A percentile compares a stretch with the other conserved stretches of the same genome.
Conservation (phyloP, 2,797 vertebrate species). For the Falco novaeseelandiae region DNA sequence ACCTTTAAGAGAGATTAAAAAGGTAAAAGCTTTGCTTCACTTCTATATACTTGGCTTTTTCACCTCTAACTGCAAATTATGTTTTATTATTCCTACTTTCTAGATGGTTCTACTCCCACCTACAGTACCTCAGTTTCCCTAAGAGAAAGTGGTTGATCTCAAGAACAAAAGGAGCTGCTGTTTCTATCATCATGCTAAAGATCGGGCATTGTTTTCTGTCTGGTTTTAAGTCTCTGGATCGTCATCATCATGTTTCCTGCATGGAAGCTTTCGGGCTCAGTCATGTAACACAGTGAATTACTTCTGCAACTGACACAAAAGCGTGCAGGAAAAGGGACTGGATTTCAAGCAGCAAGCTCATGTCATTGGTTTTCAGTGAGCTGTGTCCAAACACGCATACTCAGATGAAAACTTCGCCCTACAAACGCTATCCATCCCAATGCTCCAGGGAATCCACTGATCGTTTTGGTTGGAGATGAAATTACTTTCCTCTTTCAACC, state of each 20-base stretch:
- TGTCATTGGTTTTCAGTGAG: not conserved
- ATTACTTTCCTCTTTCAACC: conserved; percentile 7
- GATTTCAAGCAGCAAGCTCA: not conserved
- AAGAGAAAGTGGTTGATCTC: not conserved
- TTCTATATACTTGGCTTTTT: not conserved
- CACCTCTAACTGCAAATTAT: not conserved
- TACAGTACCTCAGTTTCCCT: not conserved
- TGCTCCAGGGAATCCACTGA: not conserved
- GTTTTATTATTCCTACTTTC: not conserved
- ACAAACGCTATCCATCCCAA: not conserved
- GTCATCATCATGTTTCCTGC: not conserved
- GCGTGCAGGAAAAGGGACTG: fast-evolving
- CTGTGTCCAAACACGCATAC: not conserved
- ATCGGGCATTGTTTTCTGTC: not conserved
- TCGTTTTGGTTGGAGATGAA: not conserved
- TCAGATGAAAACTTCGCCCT: not conserved
- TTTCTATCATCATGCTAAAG: not conserved
- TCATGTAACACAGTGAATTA: not conserved
- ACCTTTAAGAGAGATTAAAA: not conserved
- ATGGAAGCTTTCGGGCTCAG: not conserved
- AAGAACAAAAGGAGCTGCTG: not conserved
- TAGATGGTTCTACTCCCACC: not conserved
- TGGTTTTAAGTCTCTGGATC: not conserved
- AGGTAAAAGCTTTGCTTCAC: not conserved
- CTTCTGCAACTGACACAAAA: not conserved